These are phyloP conservation scores for Phylloscopus collybita DNA, from an alignment of 2,797 vertebrate species.

Conservation along the genomic window DNA sequence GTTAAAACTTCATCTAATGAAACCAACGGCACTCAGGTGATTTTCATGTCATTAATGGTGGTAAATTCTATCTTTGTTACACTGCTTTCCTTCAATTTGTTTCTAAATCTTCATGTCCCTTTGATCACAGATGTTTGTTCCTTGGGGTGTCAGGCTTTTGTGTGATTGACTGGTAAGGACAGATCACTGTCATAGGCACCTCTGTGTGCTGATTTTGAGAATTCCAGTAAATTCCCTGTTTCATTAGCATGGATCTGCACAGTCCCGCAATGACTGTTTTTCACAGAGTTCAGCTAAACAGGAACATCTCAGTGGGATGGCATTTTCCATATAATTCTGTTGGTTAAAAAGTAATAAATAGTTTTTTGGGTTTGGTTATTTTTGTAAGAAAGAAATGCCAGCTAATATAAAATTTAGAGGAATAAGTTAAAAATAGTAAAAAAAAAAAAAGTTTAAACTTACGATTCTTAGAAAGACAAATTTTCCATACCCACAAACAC, in stretches of 20 bases:
- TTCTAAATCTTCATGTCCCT: background rate
- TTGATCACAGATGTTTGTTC: background rate
- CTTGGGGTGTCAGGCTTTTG: background rate
- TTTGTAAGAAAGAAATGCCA: background rate
- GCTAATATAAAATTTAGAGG: background rate
- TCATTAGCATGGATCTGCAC: rapidly evolving
- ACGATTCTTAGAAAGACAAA: background rate
- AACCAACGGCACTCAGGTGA: background rate
- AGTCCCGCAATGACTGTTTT: background rate
- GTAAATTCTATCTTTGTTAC: background rate
- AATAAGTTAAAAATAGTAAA: background rate
- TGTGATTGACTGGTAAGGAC: background rate
- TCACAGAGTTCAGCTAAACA: background rate
- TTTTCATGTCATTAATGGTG: background rate
- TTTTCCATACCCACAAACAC: background rate
- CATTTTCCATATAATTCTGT: background rate
- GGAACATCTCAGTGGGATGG: background rate
- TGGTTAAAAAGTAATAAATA: background rate
- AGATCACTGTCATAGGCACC: background rate
- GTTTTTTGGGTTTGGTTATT: background rate
- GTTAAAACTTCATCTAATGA: background rate
- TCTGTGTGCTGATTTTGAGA: background rate
- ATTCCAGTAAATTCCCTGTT: background rate
- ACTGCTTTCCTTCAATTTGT: background rate
- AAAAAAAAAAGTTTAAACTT: background rate